Conservation (phyloP, 2,113 vertebrate species). For the Urocolius indicus region DNA sequence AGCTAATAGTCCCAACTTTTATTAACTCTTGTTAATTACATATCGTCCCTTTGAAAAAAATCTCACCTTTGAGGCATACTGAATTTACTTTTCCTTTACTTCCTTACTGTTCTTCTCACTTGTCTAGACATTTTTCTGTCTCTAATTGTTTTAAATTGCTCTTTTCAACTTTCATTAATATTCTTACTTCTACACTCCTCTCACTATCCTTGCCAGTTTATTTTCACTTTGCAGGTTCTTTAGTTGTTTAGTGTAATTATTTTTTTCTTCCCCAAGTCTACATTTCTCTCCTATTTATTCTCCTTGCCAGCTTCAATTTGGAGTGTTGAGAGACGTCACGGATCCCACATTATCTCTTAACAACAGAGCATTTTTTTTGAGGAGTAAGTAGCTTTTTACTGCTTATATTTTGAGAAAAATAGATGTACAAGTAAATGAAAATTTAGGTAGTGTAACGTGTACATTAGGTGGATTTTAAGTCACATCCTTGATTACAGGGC, state of each 20-base stretch:
- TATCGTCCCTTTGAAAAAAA: conserved; percentile 37
- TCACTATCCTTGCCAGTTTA: not conserved
- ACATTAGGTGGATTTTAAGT: not conserved
- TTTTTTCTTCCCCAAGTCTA: not conserved
- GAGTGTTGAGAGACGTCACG: not conserved
- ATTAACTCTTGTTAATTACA: not conserved
- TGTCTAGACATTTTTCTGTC: not conserved
- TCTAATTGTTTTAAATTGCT: not conserved
- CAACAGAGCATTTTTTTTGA: not conserved
- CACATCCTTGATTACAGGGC: not conserved
- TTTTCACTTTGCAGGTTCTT: not conserved
- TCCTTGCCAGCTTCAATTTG: not conserved
- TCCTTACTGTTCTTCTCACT: not conserved
- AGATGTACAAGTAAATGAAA: not conserved
- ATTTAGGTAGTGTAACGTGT: not conserved
- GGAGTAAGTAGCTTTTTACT: not conserved
- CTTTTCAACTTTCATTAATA: conserved; percentile 17
- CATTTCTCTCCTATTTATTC: not conserved
- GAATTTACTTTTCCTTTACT: not conserved
- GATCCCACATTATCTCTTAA: not conserved
- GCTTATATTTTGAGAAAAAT: not conserved
- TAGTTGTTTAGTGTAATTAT: not conserved
- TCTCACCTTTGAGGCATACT: conserved; percentile 5
- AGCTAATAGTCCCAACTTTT: not conserved
- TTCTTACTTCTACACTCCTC: not conserved